Conservation (phyloP, 2,888 invertebrate species). For the Sarcophaga rosellei region DNA sequence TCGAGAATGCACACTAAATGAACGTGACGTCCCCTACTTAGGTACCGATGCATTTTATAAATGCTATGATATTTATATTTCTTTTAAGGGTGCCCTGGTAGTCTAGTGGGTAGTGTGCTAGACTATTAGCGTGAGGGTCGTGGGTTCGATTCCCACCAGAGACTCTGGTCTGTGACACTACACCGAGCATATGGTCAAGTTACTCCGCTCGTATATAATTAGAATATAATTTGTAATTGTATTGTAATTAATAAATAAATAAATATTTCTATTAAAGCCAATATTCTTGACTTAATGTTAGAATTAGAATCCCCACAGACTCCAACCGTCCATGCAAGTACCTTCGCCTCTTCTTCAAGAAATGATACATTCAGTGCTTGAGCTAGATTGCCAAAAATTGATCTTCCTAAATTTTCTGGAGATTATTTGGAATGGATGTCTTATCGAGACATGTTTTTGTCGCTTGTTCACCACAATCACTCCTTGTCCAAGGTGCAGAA, state of each 20-base stretch:
- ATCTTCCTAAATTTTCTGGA: conserved; percentile 52
- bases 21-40: conserved; percentile 35
- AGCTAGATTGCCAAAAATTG: conserved; percentile 51
- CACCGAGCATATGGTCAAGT: too few species aligned
- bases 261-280: conserved; percentile 44
- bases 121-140: too few species aligned
- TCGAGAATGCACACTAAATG: conserved; percentile 27
- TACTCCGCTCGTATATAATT: too few species aligned
- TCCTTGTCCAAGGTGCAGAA: conserved; percentile 48
- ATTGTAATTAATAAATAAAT: too few species aligned
- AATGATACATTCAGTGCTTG: conserved; percentile 40
- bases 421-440: conserved; percentile 60
- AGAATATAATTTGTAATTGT: too few species aligned
- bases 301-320: conserved; percentile 40
- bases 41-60: conserved; percentile 27
- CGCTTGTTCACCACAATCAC: conserved; percentile 53
- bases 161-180: too few species aligned
- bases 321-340: conserved; percentile 48
- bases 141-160: too few species aligned
- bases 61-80: conserved; percentile 46
- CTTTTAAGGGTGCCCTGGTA: too few species aligned
- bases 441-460: conserved; percentile 53
- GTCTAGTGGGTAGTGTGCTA: too few species aligned
- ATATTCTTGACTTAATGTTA: conserved; percentile 37
- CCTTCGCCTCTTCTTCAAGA: conserved; percentile 38